Conservation (phyloP, 1,140 invertebrate genomes). For the Meloidogyne hapla region DNA sequence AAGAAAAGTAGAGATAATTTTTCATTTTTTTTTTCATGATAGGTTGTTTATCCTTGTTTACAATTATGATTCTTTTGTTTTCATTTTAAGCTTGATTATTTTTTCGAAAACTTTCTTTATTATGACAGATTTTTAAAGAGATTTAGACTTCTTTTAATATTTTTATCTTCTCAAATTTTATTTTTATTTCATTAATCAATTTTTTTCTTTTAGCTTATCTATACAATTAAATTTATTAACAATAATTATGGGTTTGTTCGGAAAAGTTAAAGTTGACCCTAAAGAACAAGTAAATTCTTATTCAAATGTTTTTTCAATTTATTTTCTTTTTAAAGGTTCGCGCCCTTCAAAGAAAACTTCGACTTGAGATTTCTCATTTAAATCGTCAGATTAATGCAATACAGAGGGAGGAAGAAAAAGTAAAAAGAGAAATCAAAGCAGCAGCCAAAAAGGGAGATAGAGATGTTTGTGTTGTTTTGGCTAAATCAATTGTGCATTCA, state of each 20-base stretch:
- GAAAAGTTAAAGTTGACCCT: constrained; percentile 56
- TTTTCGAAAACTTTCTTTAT: no score
- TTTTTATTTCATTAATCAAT: no score
- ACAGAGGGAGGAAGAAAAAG: constrained; percentile 93
- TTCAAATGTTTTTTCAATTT: not conserved
- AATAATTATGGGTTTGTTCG: constrained; percentile 60
- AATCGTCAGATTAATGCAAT: constrained; percentile 90
- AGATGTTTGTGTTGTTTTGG: constrained; percentile 87
- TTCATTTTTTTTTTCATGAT: no score
- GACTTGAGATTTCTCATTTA: constrained; percentile 85
- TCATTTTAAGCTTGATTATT: no score
- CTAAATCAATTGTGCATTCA: constrained; percentile 88
- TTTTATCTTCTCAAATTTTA: no score
- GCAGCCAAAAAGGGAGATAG: constrained; percentile 92
- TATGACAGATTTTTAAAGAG: no score
- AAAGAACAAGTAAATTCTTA: constrained; percentile 69
- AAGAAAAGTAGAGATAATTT: no score
- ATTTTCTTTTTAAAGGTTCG: constrained; percentile 68
- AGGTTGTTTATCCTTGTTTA: no score
- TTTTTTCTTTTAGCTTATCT: no score
- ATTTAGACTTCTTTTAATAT: no score
- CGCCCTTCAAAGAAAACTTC: constrained; percentile 87
- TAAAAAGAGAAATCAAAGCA: constrained; percentile 84
- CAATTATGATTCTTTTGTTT: no score
- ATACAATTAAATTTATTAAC: not conserved